Evolutionary conservation across 64 coral and sea anemone species (phyloP).

Genomic region (Porites lutea): DNA sequence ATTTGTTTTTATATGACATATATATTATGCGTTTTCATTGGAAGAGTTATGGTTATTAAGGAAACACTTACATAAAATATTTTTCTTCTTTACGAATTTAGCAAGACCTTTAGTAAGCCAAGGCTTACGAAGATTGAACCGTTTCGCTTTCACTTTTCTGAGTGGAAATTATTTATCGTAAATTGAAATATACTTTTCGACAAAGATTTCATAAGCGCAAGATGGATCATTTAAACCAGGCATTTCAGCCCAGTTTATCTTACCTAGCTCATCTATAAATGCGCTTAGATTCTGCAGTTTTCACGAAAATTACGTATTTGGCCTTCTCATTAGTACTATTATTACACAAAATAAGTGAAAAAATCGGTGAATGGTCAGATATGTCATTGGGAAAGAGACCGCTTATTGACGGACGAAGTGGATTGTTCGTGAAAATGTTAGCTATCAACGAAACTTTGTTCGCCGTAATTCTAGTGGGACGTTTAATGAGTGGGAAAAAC

Average conservation of each 20-base stretch:
- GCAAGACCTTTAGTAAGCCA: too few species aligned
- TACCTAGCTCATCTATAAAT: conserved; percentile 22
- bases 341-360: conserved; percentile 13
- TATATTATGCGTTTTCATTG: too few species aligned
- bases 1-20: too few species aligned
- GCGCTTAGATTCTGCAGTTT: conserved; percentile 42
- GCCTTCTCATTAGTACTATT: conserved; percentile 12
- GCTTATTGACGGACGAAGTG: neutral
- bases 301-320: conserved; percentile 14
- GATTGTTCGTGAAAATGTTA: conserved; percentile 51
- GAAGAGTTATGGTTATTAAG: too few species aligned
- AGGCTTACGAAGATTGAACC: too few species aligned
- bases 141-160: too few species aligned
- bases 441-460: conserved; percentile 56
- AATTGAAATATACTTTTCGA: too few species aligned
- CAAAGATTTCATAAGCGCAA: too few species aligned
- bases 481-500: conserved; percentile 62
- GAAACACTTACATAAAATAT: too few species aligned
- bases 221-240: too few species aligned
- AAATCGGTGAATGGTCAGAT: neutral
- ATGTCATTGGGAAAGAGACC: conserved; percentile 15
- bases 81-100: too few species aligned
- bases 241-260: neutral
- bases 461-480: conserved; percentile 67
- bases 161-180: too few species aligned